phyloP scores from a whole-genome alignment of 1,140 invertebrate genomes.

The Aphelenchoides fujianensis region DNA sequence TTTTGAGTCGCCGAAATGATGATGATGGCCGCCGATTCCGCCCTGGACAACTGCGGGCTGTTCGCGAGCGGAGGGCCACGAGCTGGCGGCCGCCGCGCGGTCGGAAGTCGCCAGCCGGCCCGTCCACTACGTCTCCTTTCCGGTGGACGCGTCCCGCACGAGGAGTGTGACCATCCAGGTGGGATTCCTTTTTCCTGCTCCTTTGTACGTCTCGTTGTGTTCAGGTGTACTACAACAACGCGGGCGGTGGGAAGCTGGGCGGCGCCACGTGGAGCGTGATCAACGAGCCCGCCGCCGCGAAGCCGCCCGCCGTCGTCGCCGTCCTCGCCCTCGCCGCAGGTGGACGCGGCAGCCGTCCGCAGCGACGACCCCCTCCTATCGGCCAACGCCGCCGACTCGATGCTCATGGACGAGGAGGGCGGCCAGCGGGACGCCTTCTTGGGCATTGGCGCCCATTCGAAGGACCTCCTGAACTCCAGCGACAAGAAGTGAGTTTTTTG shows the following conservation, averaged over 20 bases:
- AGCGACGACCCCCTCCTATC: background rate
- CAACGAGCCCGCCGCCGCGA: background rate
- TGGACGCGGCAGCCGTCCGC: background rate
- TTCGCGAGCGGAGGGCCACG: no score
- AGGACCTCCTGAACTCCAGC: no score
- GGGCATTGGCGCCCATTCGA: background rate
- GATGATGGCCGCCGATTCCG: background rate
- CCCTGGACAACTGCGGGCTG: background rate
- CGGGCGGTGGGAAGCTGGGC: no score
- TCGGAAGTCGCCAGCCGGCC: background rate
- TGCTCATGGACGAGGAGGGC: background rate
- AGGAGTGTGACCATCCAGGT: slow-evolving; percentile 4
- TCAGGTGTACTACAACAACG: background rate
- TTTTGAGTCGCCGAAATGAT: background rate
- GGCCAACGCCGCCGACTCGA: background rate
- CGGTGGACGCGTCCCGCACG: background rate
- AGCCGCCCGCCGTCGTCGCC: background rate
- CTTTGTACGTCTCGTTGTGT: background rate
- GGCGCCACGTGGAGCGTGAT: background rate
- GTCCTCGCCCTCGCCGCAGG: background rate
- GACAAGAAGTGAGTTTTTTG: no score
- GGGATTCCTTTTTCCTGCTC: background rate
- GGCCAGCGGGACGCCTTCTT: background rate
- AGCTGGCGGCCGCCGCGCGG: no score
- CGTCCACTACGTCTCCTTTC: slow-evolving; percentile 2